A percentile compares a stretch with the other conserved stretches of the same genome.
Conservation (phyloP, 2,888 invertebrate species). For the Heliconius erato region DNA sequence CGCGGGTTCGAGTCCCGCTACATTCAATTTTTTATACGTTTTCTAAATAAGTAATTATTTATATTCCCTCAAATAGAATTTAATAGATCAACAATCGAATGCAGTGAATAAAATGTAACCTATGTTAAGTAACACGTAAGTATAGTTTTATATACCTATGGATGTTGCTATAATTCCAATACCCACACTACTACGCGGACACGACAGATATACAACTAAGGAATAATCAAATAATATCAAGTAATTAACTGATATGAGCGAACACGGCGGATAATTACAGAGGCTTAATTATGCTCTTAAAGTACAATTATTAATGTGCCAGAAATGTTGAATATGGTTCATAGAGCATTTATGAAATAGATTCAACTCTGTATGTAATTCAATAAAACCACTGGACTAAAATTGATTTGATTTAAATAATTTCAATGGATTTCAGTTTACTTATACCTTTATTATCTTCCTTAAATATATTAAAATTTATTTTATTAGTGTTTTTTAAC, state of each 20-base stretch:
- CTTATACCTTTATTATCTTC: neutral
- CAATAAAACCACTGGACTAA: conserved; percentile 14
- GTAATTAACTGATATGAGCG: conserved; percentile 23
- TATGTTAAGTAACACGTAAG: neutral
- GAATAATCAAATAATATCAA: conserved; percentile 24
- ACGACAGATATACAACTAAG: neutral
- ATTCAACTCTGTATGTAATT: neutral
- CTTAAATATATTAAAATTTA: neutral
- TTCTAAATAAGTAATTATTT: too few relatives aligned
- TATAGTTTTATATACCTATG: too few relatives aligned
- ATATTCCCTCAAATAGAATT: neutral
- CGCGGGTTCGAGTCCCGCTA: too few relatives aligned
- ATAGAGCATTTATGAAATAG: conserved; percentile 13
- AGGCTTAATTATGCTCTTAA: conserved; percentile 25
- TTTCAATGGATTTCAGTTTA: neutral
- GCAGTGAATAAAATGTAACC: neutral
- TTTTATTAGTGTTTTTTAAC: neutral
- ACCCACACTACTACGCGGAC: conserved; percentile 5
- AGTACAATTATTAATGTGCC: conserved; percentile 6
- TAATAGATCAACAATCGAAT: neutral
- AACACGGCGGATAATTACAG: conserved; percentile 24
- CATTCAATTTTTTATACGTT: too few relatives aligned
- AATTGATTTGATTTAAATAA: neutral
- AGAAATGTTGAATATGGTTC: conserved; percentile 25
- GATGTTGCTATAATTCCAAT: neutral